phyloP scores from a whole-genome alignment of 2,888 invertebrate genomes.

The Epistrophe grossulariae region DNA sequence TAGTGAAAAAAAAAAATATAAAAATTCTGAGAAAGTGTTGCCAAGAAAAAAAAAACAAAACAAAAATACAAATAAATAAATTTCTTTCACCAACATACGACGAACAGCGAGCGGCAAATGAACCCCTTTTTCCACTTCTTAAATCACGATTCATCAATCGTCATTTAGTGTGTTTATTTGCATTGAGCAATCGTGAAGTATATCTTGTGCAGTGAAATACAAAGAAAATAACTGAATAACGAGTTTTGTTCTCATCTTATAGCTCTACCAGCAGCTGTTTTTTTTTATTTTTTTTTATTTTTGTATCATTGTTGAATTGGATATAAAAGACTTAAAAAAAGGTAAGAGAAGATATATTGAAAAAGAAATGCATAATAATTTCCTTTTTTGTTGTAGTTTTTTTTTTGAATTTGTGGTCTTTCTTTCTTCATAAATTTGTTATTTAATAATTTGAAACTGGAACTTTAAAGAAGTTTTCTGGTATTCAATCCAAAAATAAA shows the following conservation, averaged over 20 bases:
- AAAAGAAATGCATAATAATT: slow-evolving; percentile 40
- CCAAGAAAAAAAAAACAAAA: slow-evolving; percentile 16
- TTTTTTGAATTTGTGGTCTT: not conserved
- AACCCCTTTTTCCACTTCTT: slow-evolving; percentile 47
- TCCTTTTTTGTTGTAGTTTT: slow-evolving; percentile 14
- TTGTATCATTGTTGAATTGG: slow-evolving; percentile 14
- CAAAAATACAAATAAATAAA: slow-evolving; percentile 3
- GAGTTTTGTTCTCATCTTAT: slow-evolving; percentile 40
- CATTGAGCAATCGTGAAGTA: slow-evolving; percentile 47
- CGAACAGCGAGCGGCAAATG: not conserved
- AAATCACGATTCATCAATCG: slow-evolving; percentile 40
- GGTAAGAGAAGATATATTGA: slow-evolving; percentile 19
- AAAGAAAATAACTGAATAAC: slow-evolving; percentile 18
- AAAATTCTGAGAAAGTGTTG: slow-evolving; percentile 52
- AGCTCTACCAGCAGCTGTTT: slow-evolving; percentile 8
- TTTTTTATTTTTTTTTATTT: too few species aligned
- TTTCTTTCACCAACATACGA: slow-evolving; percentile 45
- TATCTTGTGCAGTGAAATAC: slow-evolving; percentile 40
- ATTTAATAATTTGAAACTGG: not conserved
- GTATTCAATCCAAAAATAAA: not conserved
- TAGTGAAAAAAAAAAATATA: not conserved
- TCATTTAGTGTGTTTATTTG: slow-evolving; percentile 41
- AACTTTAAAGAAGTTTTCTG: not conserved
- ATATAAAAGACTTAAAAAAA: slow-evolving; percentile 13
- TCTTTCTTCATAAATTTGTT: slow-evolving; percentile 10